Percentiles rank a stretch among this genome's conserved stretches.
phyloP scores from a whole-genome alignment of 1,140 invertebrate species.

The Nymphalis io region DNA sequence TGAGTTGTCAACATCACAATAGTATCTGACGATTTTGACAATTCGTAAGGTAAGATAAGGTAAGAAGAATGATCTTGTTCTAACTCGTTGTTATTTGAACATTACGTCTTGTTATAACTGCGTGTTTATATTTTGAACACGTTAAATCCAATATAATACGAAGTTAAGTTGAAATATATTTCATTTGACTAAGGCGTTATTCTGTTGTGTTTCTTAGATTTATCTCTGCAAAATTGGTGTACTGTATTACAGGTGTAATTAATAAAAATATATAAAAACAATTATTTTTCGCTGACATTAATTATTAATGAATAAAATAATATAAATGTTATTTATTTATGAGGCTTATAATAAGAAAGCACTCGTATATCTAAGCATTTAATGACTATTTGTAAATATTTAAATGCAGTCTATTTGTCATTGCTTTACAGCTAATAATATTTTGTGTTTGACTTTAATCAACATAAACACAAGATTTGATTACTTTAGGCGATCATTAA shows the following conservation, averaged over 20 bases:
- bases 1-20: constrained; percentile 30
- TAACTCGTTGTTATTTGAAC: constrained; percentile 7
- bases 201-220: not conserved
- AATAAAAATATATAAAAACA: too few relatives aligned
- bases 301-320: too few relatives aligned
- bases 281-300: too few relatives aligned
- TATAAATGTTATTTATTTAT: too few relatives aligned
- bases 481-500: constrained; percentile 44
- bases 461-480: constrained; percentile 46
- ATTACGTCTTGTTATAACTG: constrained; percentile 10
- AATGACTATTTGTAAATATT: not conserved
- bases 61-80: constrained; percentile 19
- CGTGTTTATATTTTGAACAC: not conserved
- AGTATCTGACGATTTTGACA: constrained; percentile 27
- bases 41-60: constrained; percentile 24
- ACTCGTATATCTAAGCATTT: not conserved
- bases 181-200: not conserved
- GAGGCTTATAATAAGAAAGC: too few relatives aligned
- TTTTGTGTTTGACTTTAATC: constrained; percentile 38
- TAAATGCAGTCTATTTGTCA: not conserved
- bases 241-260: too few relatives aligned
- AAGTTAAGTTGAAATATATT: not conserved
- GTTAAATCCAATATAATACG: not conserved
- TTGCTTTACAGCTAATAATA: constrained; percentile 25
- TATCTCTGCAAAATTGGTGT: not conserved